Evolutionary conservation across 30 jellyfish, hydroid and myxozoan species (phyloP).

Genomic region (Phacellophora camtschatica): DNA sequence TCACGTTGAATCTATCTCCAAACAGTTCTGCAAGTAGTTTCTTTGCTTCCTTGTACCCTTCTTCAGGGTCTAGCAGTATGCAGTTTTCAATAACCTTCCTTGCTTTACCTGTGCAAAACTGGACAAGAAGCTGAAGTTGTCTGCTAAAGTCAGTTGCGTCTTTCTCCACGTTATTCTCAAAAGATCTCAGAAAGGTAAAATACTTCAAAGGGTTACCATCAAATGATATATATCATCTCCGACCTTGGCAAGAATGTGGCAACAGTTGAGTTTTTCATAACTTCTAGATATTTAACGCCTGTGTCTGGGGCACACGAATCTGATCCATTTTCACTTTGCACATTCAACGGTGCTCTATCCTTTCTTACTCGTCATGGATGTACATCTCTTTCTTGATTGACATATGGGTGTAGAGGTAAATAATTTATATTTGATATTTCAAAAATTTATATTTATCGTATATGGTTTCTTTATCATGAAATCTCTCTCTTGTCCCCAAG

Average conservation of each 20-base stretch:
- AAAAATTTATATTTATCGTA: neutral
- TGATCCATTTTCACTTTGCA: neutral
- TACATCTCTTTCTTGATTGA: neutral
- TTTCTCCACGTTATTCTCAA: neutral
- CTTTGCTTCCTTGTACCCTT: conserved; percentile 41
- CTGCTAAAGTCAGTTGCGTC: conserved; percentile 22
- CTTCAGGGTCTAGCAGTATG: conserved; percentile 9
- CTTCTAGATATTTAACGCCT: neutral
- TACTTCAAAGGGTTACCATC: conserved; percentile 21
- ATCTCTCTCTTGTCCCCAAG: neutral
- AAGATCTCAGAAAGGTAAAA: conserved; percentile 5
- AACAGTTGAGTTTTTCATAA: neutral
- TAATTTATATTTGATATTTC: neutral
- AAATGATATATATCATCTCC: neutral
- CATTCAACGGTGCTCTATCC: neutral
- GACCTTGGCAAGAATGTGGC: conserved; percentile 25
- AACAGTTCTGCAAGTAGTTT: conserved; percentile 17
- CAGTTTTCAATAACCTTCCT: conserved; percentile 12
- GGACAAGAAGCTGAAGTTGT: conserved; percentile 1
- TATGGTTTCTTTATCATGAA: neutral
- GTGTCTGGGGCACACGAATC: neutral
- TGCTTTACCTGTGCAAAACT: conserved; percentile 27
- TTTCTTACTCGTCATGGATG: neutral
- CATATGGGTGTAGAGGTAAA: neutral
- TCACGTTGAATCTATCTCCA: conserved; percentile 31